phyloP scores from a whole-genome alignment of 2,888 invertebrate genomes.

The Bhutanitis thaidina region DNA sequence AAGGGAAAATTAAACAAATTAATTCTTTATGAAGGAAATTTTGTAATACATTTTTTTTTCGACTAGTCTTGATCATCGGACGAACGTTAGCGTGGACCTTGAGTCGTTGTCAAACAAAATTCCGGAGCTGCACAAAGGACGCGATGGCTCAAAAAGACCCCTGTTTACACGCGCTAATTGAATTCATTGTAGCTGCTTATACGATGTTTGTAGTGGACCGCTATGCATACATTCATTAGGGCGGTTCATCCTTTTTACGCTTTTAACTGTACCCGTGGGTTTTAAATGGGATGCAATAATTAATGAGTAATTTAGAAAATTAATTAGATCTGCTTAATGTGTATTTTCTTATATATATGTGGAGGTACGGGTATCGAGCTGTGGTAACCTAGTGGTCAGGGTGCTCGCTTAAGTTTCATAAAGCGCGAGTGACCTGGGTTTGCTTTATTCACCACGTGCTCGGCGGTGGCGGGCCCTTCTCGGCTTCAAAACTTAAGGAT shows the following conservation, averaged over 20 bases:
- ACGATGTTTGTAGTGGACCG: slow-evolving; percentile 56
- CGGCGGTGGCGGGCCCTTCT: too few species aligned
- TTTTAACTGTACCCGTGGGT: slow-evolving; percentile 8
- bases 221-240: slow-evolving; percentile 45
- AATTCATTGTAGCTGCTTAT: slow-evolving; percentile 70
- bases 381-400: too few species aligned
- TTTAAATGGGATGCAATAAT: slow-evolving; percentile 7
- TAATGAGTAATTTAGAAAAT: slow-evolving; percentile 5
- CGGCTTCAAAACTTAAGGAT: too few species aligned
- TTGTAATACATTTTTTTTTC: too few species aligned
- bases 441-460: too few species aligned
- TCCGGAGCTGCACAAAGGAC: slow-evolving; percentile 35
- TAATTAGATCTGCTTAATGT: neutral
- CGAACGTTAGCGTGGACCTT: neutral
- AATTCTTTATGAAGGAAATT: too few species aligned
- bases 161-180: slow-evolving; percentile 70
- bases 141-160: slow-evolving; percentile 44
- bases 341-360: too few species aligned
- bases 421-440: too few species aligned
- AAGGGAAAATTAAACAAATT: too few species aligned
- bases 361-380: too few species aligned
- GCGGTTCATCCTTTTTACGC: slow-evolving; percentile 9
- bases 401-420: too few species aligned
- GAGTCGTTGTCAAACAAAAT: slow-evolving; percentile 49
- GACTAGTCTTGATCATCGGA: neutral